phyloP scores from a whole-genome alignment of 2,888 invertebrate species.

The Eumacrocentrus americanus region DNA sequence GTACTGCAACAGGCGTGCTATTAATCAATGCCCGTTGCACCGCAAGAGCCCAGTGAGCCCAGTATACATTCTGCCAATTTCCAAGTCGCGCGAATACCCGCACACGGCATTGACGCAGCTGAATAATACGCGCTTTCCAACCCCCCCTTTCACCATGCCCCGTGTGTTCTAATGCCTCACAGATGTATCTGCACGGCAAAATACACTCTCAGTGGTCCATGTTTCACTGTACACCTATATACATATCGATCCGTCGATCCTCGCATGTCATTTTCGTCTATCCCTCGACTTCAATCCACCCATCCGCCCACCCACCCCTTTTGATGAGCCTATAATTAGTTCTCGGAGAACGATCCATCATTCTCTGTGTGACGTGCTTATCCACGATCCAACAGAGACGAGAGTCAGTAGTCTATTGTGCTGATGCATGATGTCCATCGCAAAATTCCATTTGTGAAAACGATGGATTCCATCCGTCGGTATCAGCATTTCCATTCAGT shows the following conservation, averaged over 20 bases:
- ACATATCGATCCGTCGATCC: slow-evolving; percentile 24
- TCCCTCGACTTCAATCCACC: slow-evolving; percentile 14
- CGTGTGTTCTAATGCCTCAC: neutral
- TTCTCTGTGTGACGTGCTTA: slow-evolving; percentile 31
- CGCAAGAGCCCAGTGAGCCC: slow-evolving; percentile 37
- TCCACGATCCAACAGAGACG: slow-evolving; percentile 11
- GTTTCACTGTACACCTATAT: neutral
- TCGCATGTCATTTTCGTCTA: slow-evolving; percentile 19
- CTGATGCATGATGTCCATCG: neutral
- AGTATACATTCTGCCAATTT: slow-evolving; percentile 55
- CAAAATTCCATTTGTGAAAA: slow-evolving; percentile 1
- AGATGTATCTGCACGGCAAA: slow-evolving; percentile 13
- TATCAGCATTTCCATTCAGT: too few relatives aligned
- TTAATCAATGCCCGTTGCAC: slow-evolving; percentile 60
- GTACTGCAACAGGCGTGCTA: slow-evolving; percentile 62
- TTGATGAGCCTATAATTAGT: slow-evolving; percentile 40
- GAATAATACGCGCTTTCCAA: slow-evolving; percentile 34
- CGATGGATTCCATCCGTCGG: too few relatives aligned
- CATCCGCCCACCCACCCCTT: slow-evolving; percentile 29
- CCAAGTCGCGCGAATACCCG: slow-evolving; percentile 43
- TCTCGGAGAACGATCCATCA: slow-evolving; percentile 39
- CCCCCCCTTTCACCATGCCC: slow-evolving; percentile 11
- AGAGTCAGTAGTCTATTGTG: slow-evolving; percentile 22
- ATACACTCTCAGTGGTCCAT: neutral
- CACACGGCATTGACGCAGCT: slow-evolving; percentile 28